A percentile compares a stretch with the other conserved stretches of the same genome.
Conservation (phyloP, 2,113 vertebrate genomes). For the Bombycilla garrulus region DNA sequence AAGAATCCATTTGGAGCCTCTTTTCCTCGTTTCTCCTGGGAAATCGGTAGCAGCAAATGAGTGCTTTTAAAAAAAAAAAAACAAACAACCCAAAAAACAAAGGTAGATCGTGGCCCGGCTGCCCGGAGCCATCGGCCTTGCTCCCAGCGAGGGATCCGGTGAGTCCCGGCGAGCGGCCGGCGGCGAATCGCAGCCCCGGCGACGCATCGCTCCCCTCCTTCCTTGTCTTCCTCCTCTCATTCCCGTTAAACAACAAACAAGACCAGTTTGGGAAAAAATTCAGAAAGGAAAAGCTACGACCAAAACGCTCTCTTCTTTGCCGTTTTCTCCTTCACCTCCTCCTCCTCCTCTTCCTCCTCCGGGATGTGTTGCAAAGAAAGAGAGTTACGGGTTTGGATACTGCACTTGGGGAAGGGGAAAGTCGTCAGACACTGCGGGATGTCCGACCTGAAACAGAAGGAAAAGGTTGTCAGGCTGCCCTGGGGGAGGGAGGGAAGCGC, state of each 20-base stretch:
- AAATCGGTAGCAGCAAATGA: slow-evolving; percentile 60
- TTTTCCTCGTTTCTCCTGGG: slow-evolving; percentile 51
- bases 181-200: not conserved
- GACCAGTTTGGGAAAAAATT: slow-evolving; percentile 14
- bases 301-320: slow-evolving; percentile 54
- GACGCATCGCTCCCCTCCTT: slow-evolving; percentile 43
- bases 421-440: slow-evolving; percentile 44
- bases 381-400: slow-evolving; percentile 72
- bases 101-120: not conserved
- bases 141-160: not conserved
- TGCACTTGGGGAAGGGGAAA: slow-evolving; percentile 69
- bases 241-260: slow-evolving; percentile 47
- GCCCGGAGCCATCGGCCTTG: not conserved
- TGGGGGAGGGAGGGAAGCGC: not conserved
- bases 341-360: slow-evolving; percentile 18
- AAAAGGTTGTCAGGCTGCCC: not conserved
- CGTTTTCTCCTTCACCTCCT: not conserved
- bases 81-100: not conserved
- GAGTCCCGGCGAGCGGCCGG: slow-evolving; percentile 10
- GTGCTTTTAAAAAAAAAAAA: slow-evolving; percentile 25
- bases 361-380: slow-evolving; percentile 70
- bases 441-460: slow-evolving; percentile 54
- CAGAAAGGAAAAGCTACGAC: slow-evolving; percentile 51
- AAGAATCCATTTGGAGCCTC: slow-evolving; percentile 58
- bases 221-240: slow-evolving; percentile 39